These are phyloP conservation scores for Heliconius himera DNA, from an alignment of 1,140 invertebrate genomes.

Conservation along the genomic window DNA sequence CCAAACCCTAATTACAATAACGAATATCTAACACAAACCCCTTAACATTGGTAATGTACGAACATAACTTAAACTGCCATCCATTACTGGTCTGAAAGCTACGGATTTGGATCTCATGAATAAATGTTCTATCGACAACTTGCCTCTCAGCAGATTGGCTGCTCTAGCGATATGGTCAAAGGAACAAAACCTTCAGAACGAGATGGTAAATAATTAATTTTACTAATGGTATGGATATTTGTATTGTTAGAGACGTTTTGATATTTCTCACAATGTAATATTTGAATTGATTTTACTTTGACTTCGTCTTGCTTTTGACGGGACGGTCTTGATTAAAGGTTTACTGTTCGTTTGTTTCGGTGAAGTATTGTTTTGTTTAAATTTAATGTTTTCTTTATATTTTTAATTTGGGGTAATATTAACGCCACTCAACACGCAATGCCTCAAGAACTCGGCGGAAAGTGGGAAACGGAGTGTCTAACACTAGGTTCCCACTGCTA, in stretches of 20 bases:
- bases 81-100: slow-evolving; percentile 31
- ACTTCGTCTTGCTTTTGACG: slow-evolving; percentile 26
- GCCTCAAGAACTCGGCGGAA: no score
- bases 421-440: no score
- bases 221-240: slow-evolving; percentile 68
- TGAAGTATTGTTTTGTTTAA: not conserved
- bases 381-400: not conserved
- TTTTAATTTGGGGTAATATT: not conserved
- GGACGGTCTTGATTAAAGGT: not conserved
- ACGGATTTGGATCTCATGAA: slow-evolving; percentile 44
- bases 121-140: slow-evolving; percentile 62
- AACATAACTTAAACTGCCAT: slow-evolving; percentile 38
- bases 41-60: not conserved
- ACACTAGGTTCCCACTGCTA: no score
- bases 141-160: slow-evolving; percentile 65
- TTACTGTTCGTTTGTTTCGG: not conserved
- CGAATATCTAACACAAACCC: not conserved
- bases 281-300: slow-evolving; percentile 44
- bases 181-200: slow-evolving; percentile 56
- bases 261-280: slow-evolving; percentile 65
- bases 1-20: not conserved
- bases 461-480: no score
- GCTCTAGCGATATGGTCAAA: slow-evolving; percentile 66
- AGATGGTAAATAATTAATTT: slow-evolving; percentile 78
- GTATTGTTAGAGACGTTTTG: slow-evolving; percentile 60